Conservation (phyloP, 2,888 invertebrate species). For the Tribolium freemani region DNA sequence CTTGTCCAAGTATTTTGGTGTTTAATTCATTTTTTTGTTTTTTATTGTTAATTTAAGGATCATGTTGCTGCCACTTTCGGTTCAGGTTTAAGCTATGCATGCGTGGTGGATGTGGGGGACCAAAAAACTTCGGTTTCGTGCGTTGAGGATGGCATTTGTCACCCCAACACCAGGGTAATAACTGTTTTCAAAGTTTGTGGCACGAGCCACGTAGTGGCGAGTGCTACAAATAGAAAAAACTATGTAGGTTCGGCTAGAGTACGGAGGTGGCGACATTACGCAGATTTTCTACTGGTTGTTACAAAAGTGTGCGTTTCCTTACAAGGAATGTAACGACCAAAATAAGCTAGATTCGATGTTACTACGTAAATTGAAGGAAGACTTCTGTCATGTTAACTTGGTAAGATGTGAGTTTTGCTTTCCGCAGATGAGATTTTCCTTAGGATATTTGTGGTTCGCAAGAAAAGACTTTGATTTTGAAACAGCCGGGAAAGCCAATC, state of each 20-base stretch:
- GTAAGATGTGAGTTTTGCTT: conserved; percentile 54
- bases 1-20: conserved; percentile 61
- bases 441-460: conserved; percentile 89
- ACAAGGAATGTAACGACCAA: conserved; percentile 82
- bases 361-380: conserved; percentile 88
- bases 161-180: conserved; percentile 84
- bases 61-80: conserved; percentile 90
- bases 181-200: not conserved
- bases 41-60: conserved; percentile 70
- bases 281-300: conserved; percentile 91
- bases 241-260: conserved; percentile 78
- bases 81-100: conserved; percentile 87
- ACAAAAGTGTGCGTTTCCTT: conserved; percentile 92
- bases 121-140: conserved; percentile 96
- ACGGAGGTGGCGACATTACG: conserved; percentile 93
- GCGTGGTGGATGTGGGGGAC: conserved; percentile 95
- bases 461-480: conserved; percentile 83
- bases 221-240: not conserved
- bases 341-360: conserved; percentile 84
- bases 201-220: not conserved
- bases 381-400: conserved; percentile 91
- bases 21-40: conserved; percentile 42
- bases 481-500: conserved; percentile 78
- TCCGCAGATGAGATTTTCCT: not conserved
- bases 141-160: conserved; percentile 96